These are phyloP conservation scores for Phortica magna DNA, from an alignment of 2,888 invertebrate genomes.

Conservation along the genomic window DNA sequence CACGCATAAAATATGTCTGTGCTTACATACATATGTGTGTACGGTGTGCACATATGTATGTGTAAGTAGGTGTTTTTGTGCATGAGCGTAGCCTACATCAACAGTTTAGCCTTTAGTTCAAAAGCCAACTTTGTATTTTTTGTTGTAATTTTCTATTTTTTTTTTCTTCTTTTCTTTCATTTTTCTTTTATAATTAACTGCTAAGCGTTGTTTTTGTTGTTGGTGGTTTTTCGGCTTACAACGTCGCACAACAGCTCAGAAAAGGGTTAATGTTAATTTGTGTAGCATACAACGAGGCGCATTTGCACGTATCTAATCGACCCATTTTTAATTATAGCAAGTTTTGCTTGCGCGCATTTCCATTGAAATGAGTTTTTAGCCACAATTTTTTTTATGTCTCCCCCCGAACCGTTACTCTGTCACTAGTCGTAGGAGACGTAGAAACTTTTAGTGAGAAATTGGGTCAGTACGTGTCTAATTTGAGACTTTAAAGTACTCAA, in stretches of 20 bases:
- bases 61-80: slow-evolving; percentile 33
- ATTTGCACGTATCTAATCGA: slow-evolving; percentile 62
- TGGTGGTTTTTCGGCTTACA: background rate
- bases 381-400: slow-evolving; percentile 23
- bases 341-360: background rate
- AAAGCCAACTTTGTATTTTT: background rate
- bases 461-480: background rate
- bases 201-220: slow-evolving; percentile 36
- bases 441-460: background rate
- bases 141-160: background rate
- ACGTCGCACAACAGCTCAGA: slow-evolving; percentile 4
- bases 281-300: slow-evolving; percentile 71
- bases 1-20: slow-evolving; percentile 8
- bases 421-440: background rate
- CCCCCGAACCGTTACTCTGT: background rate
- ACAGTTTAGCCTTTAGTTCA: slow-evolving; percentile 26
- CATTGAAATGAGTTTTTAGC: slow-evolving; percentile 29
- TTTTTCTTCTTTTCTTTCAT: slow-evolving; percentile 11
- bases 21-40: no score
- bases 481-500: no score
- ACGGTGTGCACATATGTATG: slow-evolving; percentile 38
- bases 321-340: slow-evolving; percentile 57
- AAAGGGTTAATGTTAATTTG: slow-evolving; percentile 63
- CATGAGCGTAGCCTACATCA: slow-evolving; percentile 12
- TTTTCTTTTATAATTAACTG: slow-evolving; percentile 22